Conservation (phyloP, 2,888 invertebrate species). For the Fragum whitleyi region DNA sequence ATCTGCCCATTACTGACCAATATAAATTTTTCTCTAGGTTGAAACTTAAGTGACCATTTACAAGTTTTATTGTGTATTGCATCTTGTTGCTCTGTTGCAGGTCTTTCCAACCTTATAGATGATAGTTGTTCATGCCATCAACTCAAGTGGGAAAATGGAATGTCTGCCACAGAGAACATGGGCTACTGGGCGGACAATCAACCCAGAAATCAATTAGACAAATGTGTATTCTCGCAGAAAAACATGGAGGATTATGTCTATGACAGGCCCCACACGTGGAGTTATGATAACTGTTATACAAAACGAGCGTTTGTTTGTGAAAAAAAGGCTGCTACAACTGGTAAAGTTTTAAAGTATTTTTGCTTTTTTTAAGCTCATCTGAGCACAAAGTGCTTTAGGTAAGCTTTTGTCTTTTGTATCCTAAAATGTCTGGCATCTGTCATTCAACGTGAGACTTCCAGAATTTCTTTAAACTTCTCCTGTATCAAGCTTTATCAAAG, state of each 20-base stretch:
- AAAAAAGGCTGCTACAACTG: constrained; percentile 56
- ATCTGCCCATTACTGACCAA: too few species aligned
- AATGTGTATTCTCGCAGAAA: constrained; percentile 37
- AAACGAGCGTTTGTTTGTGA: constrained; percentile 74
- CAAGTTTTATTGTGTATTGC: too few species aligned
- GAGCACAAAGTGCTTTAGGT: too few species aligned
- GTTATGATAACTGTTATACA: constrained; percentile 67
- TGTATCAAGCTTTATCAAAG: too few species aligned
- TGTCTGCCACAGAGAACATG: constrained; percentile 20
- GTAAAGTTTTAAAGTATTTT: background rate
- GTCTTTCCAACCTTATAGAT: constrained; percentile 9
- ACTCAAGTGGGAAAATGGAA: constrained; percentile 40
- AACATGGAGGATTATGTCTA: constrained; percentile 44
- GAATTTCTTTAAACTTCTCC: too few species aligned
- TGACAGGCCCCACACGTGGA: constrained; percentile 63
- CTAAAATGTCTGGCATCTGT: too few species aligned
- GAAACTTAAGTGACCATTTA: too few species aligned
- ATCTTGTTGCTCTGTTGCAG: too few species aligned
- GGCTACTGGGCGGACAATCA: constrained; percentile 53
- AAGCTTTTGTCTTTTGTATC: too few species aligned
- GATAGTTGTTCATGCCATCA: constrained; percentile 20
- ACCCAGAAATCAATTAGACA: constrained; percentile 37
- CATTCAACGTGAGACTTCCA: too few species aligned
- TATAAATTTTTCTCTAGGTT: too few species aligned
- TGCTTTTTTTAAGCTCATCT: too few species aligned